A percentile compares a stretch with the other conserved stretches of the same genome.
Conservation (phyloP, 1,140 invertebrate genomes). For the Drosophila bocki region DNA sequence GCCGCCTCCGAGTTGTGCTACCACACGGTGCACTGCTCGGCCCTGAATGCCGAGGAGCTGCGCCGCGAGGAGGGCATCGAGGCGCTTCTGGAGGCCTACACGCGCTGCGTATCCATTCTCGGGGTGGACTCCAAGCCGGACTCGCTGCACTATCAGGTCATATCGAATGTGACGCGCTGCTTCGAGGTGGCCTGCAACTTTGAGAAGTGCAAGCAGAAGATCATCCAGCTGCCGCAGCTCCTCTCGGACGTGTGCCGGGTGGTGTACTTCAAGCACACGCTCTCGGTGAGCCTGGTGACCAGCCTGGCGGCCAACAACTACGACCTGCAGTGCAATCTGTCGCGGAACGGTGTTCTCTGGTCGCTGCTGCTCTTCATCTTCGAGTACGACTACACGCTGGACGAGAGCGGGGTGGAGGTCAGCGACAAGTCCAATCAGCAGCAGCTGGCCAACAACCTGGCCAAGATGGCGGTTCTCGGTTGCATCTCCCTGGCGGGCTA, state of each 20-base stretch:
- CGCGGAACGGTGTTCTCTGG: conserved; percentile 97
- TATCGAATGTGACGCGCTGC: conserved; percentile 95
- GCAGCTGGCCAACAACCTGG: conserved; percentile 96
- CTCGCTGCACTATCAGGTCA: conserved; percentile 96
- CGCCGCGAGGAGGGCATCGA: conserved; percentile 96
- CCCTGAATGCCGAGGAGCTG: conserved; percentile 98
- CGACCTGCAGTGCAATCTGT: conserved; percentile 94
- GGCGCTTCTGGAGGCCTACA: conserved; percentile 94
- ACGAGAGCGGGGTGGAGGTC: conserved; percentile 97
- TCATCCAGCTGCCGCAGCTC: conserved; percentile 94
- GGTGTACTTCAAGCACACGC: conserved; percentile 91
- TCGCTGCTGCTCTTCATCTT: conserved; percentile 96
- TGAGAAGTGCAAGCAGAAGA: conserved; percentile 94
- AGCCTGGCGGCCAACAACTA: conserved; percentile 86
- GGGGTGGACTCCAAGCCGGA: conserved; percentile 91
- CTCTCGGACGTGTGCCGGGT: conserved; percentile 95
- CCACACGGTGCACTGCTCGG: conserved; percentile 98
- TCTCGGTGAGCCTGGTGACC: conserved; percentile 84
- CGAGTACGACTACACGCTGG: conserved; percentile 98
- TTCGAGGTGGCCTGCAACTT: conserved; percentile 98
- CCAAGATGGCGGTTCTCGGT: conserved; percentile 93
- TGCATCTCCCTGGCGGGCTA: conserved; percentile 93
- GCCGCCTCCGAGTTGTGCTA: conserved; percentile 97
- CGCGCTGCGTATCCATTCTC: conserved; percentile 95
- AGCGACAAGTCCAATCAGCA: conserved; percentile 94